Conservation (phyloP, 2,113 vertebrate genomes). For the Scophthalmus maximus region DNA sequence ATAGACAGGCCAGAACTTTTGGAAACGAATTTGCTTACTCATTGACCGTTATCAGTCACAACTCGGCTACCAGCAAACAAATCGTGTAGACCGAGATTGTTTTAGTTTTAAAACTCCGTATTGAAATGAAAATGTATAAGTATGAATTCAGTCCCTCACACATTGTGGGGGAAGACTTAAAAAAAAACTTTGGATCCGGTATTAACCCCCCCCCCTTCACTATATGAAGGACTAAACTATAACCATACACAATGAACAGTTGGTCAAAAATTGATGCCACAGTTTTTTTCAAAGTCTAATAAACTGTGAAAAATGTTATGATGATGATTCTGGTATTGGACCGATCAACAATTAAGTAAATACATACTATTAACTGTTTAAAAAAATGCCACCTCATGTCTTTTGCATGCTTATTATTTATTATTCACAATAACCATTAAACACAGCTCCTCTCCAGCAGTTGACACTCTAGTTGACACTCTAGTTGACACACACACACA, state of each 20-base stretch:
- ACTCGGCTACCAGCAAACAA: too few species aligned
- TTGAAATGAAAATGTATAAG: too few species aligned
- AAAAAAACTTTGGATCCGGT: not conserved
- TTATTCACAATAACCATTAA: conserved; percentile 32
- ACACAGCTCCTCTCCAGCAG: conserved; percentile 10
- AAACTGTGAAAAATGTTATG: too few species aligned
- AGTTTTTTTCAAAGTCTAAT: not conserved
- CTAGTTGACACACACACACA: conserved; percentile 5
- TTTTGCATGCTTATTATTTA: not conserved
- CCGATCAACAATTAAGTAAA: too few species aligned
- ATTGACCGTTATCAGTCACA: too few species aligned
- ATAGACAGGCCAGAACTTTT: too few species aligned
- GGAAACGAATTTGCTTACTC: too few species aligned
- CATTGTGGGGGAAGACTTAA: not conserved
- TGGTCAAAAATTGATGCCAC: not conserved
- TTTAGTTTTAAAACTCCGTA: too few species aligned
- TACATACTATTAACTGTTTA: too few species aligned
- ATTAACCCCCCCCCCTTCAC: not conserved
- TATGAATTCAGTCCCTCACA: too few species aligned
- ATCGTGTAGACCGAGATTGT: too few species aligned
- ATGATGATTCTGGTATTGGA: too few species aligned
- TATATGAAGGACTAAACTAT: not conserved
- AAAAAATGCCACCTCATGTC: not conserved
- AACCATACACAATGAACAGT: not conserved
- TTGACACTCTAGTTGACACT: not conserved